Percentiles rank a stretch among this genome's conserved stretches.
Conservation (phyloP, 2,113 vertebrate species). For the Pelodiscus sinensis region DNA sequence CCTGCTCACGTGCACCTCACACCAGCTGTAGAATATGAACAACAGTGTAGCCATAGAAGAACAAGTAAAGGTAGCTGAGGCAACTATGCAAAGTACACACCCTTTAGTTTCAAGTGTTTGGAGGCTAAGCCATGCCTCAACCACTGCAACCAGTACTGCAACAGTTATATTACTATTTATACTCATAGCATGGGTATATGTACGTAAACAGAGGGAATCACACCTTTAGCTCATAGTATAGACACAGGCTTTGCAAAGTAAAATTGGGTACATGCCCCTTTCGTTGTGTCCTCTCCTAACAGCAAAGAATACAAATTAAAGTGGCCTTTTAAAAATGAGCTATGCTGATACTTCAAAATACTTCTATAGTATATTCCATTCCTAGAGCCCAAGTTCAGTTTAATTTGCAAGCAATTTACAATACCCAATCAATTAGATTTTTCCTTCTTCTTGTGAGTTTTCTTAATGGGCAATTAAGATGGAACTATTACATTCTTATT, state of each 20-base stretch:
- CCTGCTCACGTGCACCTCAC: background rate
- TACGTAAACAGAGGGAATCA: background rate
- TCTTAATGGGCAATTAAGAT: background rate
- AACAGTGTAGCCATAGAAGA: no score
- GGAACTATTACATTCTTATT: background rate
- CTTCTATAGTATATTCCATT: background rate
- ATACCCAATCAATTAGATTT: background rate
- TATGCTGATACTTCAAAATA: accelerated
- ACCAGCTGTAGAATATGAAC: no score
- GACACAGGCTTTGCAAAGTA: background rate
- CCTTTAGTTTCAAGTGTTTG: no score
- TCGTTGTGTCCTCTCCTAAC: background rate
- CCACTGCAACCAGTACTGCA: no score
- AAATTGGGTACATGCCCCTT: background rate
- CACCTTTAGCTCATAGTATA: background rate
- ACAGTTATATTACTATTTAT: no score
- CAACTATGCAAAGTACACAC: no score
- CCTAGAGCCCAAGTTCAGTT: background rate
- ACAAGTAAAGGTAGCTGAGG: no score
- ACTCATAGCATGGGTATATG: no score
- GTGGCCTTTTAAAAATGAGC: background rate
- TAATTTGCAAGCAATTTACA: background rate
- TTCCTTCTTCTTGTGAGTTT: background rate
- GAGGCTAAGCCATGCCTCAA: no score
- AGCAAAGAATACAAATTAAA: background rate